Conservation (phyloP, 2,888 invertebrate genomes). For the Noctua janthina region DNA sequence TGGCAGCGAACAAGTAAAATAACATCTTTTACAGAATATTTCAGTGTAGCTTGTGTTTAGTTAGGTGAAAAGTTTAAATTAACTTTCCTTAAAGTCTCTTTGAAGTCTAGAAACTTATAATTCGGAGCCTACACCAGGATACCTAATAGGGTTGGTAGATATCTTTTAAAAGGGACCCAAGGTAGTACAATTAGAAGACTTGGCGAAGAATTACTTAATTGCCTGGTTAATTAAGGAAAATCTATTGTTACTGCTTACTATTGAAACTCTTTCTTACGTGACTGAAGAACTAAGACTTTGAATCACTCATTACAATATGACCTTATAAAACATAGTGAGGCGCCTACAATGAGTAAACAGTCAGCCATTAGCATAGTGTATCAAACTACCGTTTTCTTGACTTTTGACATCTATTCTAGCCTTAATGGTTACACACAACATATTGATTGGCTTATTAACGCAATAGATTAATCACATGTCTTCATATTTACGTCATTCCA, state of each 20-base stretch:
- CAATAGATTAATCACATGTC: conserved; percentile 5
- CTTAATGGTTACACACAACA: conserved; percentile 2
- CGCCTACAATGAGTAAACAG: conserved; percentile 25
- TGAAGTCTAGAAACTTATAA: conserved; percentile 64
- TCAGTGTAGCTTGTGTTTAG: conserved; percentile 45
- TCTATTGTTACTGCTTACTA: conserved; percentile 36
- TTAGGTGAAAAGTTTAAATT: conserved; percentile 65
- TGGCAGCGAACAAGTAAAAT: conserved; percentile 39
- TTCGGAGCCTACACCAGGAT: conserved; percentile 52
- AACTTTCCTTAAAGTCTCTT: conserved; percentile 58
- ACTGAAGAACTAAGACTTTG: conserved; percentile 10
- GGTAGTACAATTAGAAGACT: conserved; percentile 55
- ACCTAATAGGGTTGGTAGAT: conserved; percentile 41
- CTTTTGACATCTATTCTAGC: conserved; percentile 27
- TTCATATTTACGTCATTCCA: conserved; percentile 10
- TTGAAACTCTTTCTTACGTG: conserved; percentile 29
- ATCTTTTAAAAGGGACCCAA: conserved; percentile 43
- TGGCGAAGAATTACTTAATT: conserved; percentile 48
- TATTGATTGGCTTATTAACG: conserved; percentile 11
- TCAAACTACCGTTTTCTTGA: conserved; percentile 43
- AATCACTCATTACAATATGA: conserved; percentile 10
- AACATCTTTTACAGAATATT: conserved; percentile 46
- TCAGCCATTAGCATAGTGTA: conserved; percentile 33
- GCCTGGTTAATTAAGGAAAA: conserved; percentile 47
- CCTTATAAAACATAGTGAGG: conserved; percentile 5